phyloP scores from a whole-genome alignment of 92 coral and sea anemone species.

The Zoanthus gigantus region DNA sequence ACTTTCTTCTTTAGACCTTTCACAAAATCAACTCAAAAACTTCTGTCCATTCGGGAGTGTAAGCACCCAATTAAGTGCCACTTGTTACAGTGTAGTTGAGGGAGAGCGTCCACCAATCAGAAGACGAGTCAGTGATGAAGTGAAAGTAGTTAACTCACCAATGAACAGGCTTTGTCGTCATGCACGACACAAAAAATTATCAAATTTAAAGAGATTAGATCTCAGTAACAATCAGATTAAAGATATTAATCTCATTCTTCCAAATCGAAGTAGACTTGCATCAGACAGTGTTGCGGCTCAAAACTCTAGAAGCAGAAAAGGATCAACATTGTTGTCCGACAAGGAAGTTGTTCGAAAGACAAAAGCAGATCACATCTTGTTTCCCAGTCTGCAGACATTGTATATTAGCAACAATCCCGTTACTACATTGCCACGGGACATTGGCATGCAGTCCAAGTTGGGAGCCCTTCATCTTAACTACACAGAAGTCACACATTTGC shows the following conservation, averaged over 20 bases:
- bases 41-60: slow-evolving; percentile 68
- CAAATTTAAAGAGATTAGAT: slow-evolving; percentile 89
- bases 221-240: slow-evolving; percentile 78
- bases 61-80: slow-evolving; percentile 44
- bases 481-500: slow-evolving; percentile 86
- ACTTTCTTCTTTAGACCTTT: slow-evolving; percentile 86
- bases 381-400: slow-evolving; percentile 89
- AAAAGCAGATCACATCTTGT: slow-evolving; percentile 64
- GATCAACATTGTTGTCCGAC: slow-evolving; percentile 55
- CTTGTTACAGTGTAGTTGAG: slow-evolving; percentile 82
- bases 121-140: slow-evolving; percentile 69
- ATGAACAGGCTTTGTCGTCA: slow-evolving; percentile 81
- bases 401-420: slow-evolving; percentile 80
- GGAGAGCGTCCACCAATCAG: slow-evolving; percentile 67
- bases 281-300: slow-evolving; percentile 15
- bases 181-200: slow-evolving; percentile 75
- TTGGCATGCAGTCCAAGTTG: slow-evolving; percentile 83
- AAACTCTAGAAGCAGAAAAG: slow-evolving; percentile 39
- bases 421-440: slow-evolving; percentile 68
- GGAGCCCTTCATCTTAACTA: slow-evolving; percentile 89
- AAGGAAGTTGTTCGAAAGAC: slow-evolving; percentile 37
- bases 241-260: slow-evolving; percentile 72
- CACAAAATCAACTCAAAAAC: slow-evolving; percentile 71
- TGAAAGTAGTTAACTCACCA: slow-evolving; percentile 58
- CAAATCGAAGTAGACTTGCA: slow-evolving; percentile 46